Evolutionary conservation across 2,888 invertebrate species (phyloP).

Genomic region (Bruchidius siliquastri): DNA sequence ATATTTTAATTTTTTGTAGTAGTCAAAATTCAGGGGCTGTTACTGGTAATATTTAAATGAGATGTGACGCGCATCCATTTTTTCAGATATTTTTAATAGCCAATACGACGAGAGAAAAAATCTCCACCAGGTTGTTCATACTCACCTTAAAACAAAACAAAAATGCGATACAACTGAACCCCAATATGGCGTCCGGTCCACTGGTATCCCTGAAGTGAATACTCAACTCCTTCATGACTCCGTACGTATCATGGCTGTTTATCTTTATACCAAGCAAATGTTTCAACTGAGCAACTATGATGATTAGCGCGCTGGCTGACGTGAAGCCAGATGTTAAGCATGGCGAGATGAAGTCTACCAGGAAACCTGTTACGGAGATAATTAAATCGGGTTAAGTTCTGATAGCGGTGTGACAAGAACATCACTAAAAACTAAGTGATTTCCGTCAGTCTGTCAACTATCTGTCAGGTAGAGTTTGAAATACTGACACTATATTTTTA

Average conservation of each 20-base stretch:
- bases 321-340: slow-evolving; percentile 83
- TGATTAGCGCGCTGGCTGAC: slow-evolving; percentile 76
- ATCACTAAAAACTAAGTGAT: too few relatives aligned
- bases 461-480: too few relatives aligned
- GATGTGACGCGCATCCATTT: too few relatives aligned
- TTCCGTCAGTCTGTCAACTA: too few relatives aligned
- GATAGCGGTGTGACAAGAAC: too few relatives aligned
- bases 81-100: too few relatives aligned
- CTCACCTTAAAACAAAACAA: slow-evolving; percentile 66
- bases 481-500: too few relatives aligned
- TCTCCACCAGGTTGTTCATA: too few relatives aligned
- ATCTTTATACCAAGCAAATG: slow-evolving; percentile 67
- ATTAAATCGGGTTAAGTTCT: slow-evolving; percentile 14
- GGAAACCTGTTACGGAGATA: slow-evolving; percentile 57
- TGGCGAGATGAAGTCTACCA: slow-evolving; percentile 79
- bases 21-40: too few relatives aligned
- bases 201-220: slow-evolving; percentile 51
- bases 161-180: slow-evolving; percentile 59
- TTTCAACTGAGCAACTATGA: slow-evolving; percentile 70
- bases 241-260: slow-evolving; percentile 62
- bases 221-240: slow-evolving; percentile 53
- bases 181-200: slow-evolving; percentile 61
- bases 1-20: too few relatives aligned
- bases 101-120: too few relatives aligned
- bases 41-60: too few relatives aligned